phyloP scores from a whole-genome alignment of 2,113 vertebrate species.

The Chaetodon trifascialis region DNA sequence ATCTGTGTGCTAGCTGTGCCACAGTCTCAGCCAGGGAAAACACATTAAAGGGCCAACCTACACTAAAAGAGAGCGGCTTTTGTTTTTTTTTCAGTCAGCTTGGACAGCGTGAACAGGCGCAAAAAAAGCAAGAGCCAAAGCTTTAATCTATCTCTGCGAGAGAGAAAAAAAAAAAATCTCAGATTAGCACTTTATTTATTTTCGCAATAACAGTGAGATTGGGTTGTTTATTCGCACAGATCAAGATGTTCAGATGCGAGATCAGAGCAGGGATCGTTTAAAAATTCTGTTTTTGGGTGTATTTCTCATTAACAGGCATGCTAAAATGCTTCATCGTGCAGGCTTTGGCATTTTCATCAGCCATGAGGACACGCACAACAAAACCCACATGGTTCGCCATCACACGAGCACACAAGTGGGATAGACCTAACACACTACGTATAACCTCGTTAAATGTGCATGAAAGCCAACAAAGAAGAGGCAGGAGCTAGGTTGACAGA shows the following conservation, averaged over 20 bases:
- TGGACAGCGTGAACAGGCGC: conserved; percentile 17
- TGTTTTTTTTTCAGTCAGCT: background rate
- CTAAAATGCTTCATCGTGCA: background rate
- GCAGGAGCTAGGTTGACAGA: conserved; percentile 54
- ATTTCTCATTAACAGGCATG: background rate
- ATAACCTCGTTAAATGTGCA: conserved; percentile 66
- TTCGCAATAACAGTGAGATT: conserved; percentile 3
- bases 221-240: conserved; percentile 1
- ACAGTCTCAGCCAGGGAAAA: conserved; percentile 35
- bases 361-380: conserved; percentile 12
- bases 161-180: background rate
- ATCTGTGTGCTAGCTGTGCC: conserved; percentile 40
- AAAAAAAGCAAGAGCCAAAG: conserved; percentile 4
- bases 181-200: conserved; percentile 26
- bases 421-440: conserved; percentile 29
- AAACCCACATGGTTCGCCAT: conserved; percentile 11
- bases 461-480: conserved; percentile 48
- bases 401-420: conserved; percentile 17
- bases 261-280: background rate
- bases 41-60: conserved; percentile 33
- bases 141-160: conserved; percentile 30
- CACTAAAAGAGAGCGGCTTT: background rate
- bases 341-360: conserved; percentile 22
- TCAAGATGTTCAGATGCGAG: background rate
- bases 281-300: conserved; percentile 17